Conservation (phyloP, 1,140 invertebrate species). For the Zaprionus capensis region DNA sequence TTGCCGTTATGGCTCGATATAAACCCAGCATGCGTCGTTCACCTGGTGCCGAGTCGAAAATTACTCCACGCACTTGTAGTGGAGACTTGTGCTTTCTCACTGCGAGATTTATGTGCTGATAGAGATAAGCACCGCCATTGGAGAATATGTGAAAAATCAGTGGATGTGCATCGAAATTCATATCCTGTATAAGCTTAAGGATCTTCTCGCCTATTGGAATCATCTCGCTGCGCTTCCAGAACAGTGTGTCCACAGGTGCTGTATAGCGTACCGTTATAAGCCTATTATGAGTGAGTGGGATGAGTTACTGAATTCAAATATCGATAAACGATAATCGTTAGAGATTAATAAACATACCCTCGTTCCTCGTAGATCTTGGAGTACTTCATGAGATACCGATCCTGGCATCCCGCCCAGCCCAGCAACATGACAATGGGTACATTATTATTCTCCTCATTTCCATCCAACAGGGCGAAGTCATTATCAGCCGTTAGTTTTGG, state of each 20-base stretch:
- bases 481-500: slow-evolving; percentile 84
- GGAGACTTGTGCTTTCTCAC: slow-evolving; percentile 85
- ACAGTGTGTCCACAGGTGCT: slow-evolving; percentile 88
- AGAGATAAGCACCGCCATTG: slow-evolving; percentile 90
- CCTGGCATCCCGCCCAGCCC: slow-evolving; percentile 92
- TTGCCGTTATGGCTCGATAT: slow-evolving; percentile 87
- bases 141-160: slow-evolving; percentile 93
- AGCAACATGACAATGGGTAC: slow-evolving; percentile 90
- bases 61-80: slow-evolving; percentile 88
- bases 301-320: background rate
- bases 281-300: slow-evolving; percentile 83
- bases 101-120: slow-evolving; percentile 88
- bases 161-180: slow-evolving; percentile 89
- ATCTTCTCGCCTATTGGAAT: slow-evolving; percentile 87
- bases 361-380: slow-evolving; percentile 90
- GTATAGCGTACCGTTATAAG: slow-evolving; percentile 91
- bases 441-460: slow-evolving; percentile 85
- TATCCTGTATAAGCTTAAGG: slow-evolving; percentile 88
- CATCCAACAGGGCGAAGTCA: slow-evolving; percentile 86
- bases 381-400: slow-evolving; percentile 91
- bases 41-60: slow-evolving; percentile 91
- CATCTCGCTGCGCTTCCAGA: slow-evolving; percentile 87
- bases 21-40: slow-evolving; percentile 86
- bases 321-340: background rate
- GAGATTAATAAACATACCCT: slow-evolving; percentile 85